A percentile compares a stretch with the other conserved stretches of the same genome.
Conservation (phyloP, 2,797 vertebrate species). For the Halcyon chelicuti region DNA sequence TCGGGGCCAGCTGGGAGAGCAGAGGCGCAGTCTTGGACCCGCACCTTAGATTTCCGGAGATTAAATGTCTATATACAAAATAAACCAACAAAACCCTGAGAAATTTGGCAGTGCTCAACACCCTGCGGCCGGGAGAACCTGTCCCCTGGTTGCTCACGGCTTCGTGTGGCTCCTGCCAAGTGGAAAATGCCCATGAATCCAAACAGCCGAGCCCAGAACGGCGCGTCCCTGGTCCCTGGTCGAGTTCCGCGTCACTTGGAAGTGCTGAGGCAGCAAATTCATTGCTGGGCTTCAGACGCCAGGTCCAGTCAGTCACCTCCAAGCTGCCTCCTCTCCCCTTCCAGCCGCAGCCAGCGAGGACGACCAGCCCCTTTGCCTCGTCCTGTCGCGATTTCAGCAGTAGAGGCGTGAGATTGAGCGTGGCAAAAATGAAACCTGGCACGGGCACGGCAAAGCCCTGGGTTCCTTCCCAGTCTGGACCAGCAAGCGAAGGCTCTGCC, state of each 20-base stretch:
- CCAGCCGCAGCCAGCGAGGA: background rate
- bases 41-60: background rate
- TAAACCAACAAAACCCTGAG: background rate
- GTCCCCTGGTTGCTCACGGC: background rate
- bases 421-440: background rate
- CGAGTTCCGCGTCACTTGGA: accelerated
- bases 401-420: accelerated
- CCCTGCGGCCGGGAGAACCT: background rate
- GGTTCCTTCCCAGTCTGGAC: background rate
- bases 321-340: background rate
- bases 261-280: background rate
- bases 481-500: background rate
- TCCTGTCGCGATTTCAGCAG: accelerated
- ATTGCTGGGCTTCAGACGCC: background rate
- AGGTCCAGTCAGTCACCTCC: background rate
- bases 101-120: background rate
- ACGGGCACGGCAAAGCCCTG: background rate
- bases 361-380: background rate
- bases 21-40: too few species aligned
- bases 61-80: background rate
- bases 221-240: background rate
- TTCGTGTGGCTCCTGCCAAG: background rate
- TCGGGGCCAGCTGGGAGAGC: background rate
- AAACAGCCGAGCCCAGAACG: background rate
- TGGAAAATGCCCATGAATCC: background rate